Evolutionary conservation across 2,113 vertebrate genomes (phyloP), one percentile per base, ranked within the genome.

Genomic region (Theristicus caerulescens): DNA sequence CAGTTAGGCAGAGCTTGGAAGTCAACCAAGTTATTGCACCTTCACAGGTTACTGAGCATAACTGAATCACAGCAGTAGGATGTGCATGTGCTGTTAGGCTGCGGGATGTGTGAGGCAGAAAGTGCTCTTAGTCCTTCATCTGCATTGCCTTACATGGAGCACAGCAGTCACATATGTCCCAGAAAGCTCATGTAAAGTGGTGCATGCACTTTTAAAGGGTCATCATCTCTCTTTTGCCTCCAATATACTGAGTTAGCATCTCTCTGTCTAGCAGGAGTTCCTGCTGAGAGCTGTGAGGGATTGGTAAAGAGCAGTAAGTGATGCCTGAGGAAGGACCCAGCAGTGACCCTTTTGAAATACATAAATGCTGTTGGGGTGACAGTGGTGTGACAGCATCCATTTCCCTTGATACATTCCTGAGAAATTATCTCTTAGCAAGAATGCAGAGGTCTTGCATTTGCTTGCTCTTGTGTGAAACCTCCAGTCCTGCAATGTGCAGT

Each of bases 381-480:
- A 27, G 71, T 15, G 22, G 16, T 74, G 71, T 58, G 78, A 52
- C 49, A 71, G 42, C 12, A 17, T 34, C 44, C 5, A 2, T 38
- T 49, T 57, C 38, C 42, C 0, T 0, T 26, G 2, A 16, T 2
- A 2, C 11, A 7, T 72, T 79, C 70, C 74, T 34, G 49, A 38
- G 85, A 92, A 73, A 54, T 72, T n/a, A 18, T 78, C 70, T 66
- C 79, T 86, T 25, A 62, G 52, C 40, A 58, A 69, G 82, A 82
- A 82, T 6, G 42, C 61, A 82, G 86, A 49, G n/a, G 5, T 31
- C 47, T 46, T 49, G 44, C 4, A 27, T 34, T 80, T 76, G 55
- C 61, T 59, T 51, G 57, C 31, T 80, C 17, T 29, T 8, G 54
- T 29, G 34, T n/a, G 57, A 32, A 74, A n/a, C 16, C 27, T 58